Base-by-base conservation (phyloP, 2,113 vertebrate genomes). In the Sarotherodon lohbergeri region DNA sequence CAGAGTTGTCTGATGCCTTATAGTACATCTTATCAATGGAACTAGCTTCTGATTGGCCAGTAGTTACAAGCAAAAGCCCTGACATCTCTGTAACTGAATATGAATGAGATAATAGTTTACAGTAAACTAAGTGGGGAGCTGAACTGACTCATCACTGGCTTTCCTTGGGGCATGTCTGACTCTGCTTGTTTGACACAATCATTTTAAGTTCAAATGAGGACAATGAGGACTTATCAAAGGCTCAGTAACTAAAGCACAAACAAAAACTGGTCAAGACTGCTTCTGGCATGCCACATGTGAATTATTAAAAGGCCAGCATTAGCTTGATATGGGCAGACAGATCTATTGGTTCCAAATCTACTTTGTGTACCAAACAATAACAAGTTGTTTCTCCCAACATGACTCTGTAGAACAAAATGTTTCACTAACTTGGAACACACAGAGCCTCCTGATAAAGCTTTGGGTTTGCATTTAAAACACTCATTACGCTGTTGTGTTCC, bases 351-450 rank as follows among this genome's bases (percentile, higher is more conserved):
- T 19, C 24, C 22, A 2, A 22, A 17, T 32, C 7, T 36, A 48
- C 46, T 78, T 50, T 78, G 73, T 78, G 6, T 78, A 32, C 27
- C 16, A 78, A 32, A 32, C 48, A 22, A 81, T 61, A 76, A 91
- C 81, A 81, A 56, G 57, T 52, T 86, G 89, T 92, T 85, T 85
- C 48, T 80, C 66, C 59, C 46, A 17, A 7, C 34, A 36, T 34
- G 63, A 84, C 86, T 81, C 68, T 12, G 34, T 46, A 82, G 94
- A 91, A 95, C 93, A 95, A 66, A 83, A 83, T 90, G 92, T 95
- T 85, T 90, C 59, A 68, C 84, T 88, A 48, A 80, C 79, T 34
- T 11, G 61, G 87, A 92, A 90, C 84, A 93, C 80, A 80, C 54
- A 39, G 4, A 50, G 82, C 34, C 7, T 29, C 46, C 90, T 90